Conservation (phyloP, 1,140 invertebrate genomes). For the Drosophila albomicans region DNA sequence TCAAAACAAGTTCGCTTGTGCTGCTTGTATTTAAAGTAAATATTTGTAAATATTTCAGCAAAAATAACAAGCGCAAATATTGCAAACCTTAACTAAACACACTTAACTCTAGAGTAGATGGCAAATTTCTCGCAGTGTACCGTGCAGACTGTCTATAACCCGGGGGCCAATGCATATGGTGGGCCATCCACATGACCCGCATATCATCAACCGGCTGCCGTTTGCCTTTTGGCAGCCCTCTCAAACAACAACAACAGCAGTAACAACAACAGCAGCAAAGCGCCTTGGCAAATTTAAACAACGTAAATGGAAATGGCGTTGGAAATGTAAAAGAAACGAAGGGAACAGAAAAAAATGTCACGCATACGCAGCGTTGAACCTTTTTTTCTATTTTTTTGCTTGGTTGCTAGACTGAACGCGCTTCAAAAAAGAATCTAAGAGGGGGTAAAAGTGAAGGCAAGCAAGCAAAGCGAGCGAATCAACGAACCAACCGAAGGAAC, state of each 20-base stretch:
- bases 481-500: slow-evolving; percentile 27
- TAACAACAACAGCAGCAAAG: slow-evolving; percentile 28
- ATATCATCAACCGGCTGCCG: slow-evolving; percentile 73
- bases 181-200: slow-evolving; percentile 74
- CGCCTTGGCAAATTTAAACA: slow-evolving; percentile 74
- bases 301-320: slow-evolving; percentile 76
- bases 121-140: slow-evolving; percentile 50
- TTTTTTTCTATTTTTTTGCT: slow-evolving; percentile 56
- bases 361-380: slow-evolving; percentile 67
- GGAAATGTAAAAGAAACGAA: slow-evolving; percentile 31
- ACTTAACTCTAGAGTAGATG: neutral
- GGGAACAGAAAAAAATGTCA: slow-evolving; percentile 48
- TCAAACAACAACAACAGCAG: slow-evolving; percentile 19
- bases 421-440: slow-evolving; percentile 4
- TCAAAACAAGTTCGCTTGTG: too few relatives aligned
- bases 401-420: slow-evolving; percentile 15
- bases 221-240: slow-evolving; percentile 74
- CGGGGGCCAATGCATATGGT: slow-evolving; percentile 57
- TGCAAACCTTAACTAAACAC: neutral
- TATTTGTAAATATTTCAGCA: too few relatives aligned
- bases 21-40: too few relatives aligned
- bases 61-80: neutral
- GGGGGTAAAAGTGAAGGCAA: slow-evolving; percentile 9
- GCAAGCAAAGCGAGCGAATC: slow-evolving; percentile 20
- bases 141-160: slow-evolving; percentile 30